Base-by-base conservation (phyloP, 2,113 vertebrate genomes). In the Ophiodon elongatus region DNA sequence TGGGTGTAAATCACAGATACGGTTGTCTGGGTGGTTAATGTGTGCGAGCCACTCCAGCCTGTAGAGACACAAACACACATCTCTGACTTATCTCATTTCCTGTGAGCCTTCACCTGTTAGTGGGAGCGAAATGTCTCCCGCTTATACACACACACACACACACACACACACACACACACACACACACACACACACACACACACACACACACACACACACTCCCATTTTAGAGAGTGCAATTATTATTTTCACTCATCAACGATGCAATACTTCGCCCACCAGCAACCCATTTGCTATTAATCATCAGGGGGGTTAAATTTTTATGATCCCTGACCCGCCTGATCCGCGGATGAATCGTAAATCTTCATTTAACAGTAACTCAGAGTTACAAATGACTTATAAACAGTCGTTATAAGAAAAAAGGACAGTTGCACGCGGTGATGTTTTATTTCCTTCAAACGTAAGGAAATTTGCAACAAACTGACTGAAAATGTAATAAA, bases 1-100 rank as follows among this genome's bases (percentile, higher is more conserved):
- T 29, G 72, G 68, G 79, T 85, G 85, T 88, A 86, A 88, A 89
- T 84, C 85, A 85, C 69, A 84, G 85, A 91, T 91, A 89, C 81
- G 78, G 73, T 67, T 90, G 87, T 85, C 83, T 68, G 76, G 56
- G 23, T 84, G 82, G 81, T 76, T 83, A 77, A 88, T 85, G 75
- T 85, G 84, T 74, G 82, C 15, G 27, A 77, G 71, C 70, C 41
- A 33, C 39, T 83, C 50, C n/a, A 39, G 68, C 59, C 77, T 76
- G 66, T 8, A 47, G 23, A 85, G 31, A 37, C 31, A 60, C 37
- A 59, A 4, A 75, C 65, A 69, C 59, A 74, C 33, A 4, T 33
- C 41, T 69, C 70, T 6, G 43, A 69, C 78, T 82, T 74, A 80
- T 90, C 80, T 84, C 31, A 70, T 25, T 75, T 88, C 77, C 74